A percentile compares a stretch with the other conserved stretches of the same genome.
Evolutionary conservation across 2,113 vertebrate genomes (phyloP).

Genomic region (Sorex fumeus): DNA sequence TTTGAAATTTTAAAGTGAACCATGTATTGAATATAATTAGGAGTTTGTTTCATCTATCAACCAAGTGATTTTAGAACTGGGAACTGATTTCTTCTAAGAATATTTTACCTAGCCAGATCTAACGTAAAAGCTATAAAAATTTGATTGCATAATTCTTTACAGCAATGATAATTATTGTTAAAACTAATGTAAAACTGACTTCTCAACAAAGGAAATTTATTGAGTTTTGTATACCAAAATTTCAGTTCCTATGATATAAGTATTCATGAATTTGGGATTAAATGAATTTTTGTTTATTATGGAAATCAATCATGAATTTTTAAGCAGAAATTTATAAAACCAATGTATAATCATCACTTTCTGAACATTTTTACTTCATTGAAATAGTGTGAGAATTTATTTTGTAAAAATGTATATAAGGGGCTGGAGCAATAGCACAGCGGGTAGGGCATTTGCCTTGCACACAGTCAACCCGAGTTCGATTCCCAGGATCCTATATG

Average conservation of each 20-base stretch:
- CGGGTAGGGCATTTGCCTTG: no score
- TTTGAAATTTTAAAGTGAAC: not conserved
- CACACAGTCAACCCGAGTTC: no score
- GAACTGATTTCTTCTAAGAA: constrained; percentile 3
- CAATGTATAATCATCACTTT: not conserved
- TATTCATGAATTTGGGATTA: not conserved
- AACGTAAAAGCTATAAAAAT: not conserved
- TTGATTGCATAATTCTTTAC: not conserved
- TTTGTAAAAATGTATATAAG: not conserved
- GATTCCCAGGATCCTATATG: no score
- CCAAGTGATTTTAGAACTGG: not conserved
- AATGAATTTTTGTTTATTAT: not conserved
- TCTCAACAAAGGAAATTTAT: not conserved
- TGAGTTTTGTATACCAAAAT: not conserved
- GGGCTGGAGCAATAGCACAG: no score
- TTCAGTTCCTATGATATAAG: not conserved
- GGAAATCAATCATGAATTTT: constrained; percentile 21
- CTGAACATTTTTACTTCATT: not conserved
- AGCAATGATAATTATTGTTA: not conserved
- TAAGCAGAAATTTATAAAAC: not conserved
- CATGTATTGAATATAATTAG: not conserved
- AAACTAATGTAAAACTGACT: not conserved
- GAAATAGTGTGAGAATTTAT: constrained; percentile 14
- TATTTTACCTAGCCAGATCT: not conserved
- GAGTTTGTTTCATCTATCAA: constrained; percentile 40